A percentile compares a stretch with the other conserved stretches of the same genome.
Conservation (phyloP, 2,797 vertebrate species). For the Holocentrus rufus region DNA sequence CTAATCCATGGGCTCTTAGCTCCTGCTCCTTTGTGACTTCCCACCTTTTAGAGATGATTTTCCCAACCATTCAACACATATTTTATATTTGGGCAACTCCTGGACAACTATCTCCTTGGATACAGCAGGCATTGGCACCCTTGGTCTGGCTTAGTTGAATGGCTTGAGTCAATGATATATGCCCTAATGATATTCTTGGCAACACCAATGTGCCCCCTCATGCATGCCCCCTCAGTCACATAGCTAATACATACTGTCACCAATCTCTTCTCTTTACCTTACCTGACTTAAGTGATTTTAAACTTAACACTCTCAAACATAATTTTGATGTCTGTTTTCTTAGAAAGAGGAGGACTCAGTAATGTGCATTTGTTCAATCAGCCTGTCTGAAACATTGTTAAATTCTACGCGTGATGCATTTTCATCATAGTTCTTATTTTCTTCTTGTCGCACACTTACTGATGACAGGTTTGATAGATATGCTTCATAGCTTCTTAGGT, state of each 20-base stretch:
- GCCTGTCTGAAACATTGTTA: background rate
- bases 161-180: background rate
- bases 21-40: conserved; percentile 27
- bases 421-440: background rate
- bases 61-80: conserved; percentile 19
- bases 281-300: background rate
- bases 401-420: background rate
- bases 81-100: conserved; percentile 37
- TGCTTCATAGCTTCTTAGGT: background rate
- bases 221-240: background rate
- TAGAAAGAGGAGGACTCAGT: background rate
- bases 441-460: background rate
- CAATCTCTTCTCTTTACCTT: background rate
- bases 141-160: conserved; percentile 4
- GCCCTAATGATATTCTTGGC: conserved; percentile 22
- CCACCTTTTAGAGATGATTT: conserved; percentile 10
- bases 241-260: conserved; percentile 22
- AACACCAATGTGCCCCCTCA: conserved; percentile 23
- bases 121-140: conserved; percentile 14
- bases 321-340: background rate
- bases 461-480: background rate
- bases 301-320: background rate
- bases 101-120: conserved; percentile 31
- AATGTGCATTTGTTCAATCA: background rate
- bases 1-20: conserved; percentile 16